Conservation (phyloP, 2,888 invertebrate species). For the Scaptomyza flava region DNA sequence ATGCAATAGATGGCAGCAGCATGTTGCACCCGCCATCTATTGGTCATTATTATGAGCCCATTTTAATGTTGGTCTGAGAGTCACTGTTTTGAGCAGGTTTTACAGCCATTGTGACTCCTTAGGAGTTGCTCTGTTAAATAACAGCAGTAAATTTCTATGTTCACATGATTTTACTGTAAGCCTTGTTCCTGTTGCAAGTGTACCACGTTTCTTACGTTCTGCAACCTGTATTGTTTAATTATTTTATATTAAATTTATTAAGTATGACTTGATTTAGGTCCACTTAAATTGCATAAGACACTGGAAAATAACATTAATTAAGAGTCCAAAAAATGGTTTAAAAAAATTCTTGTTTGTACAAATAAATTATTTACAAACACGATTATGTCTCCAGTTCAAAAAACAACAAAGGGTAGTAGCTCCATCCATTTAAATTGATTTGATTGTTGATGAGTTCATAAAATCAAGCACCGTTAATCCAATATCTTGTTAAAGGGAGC, state of each 20-base stretch:
- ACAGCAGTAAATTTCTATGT: slow-evolving; percentile 18
- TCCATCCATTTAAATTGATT: slow-evolving; percentile 28
- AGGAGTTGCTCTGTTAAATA: slow-evolving; percentile 44
- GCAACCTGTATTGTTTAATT: neutral
- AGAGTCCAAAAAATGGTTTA: no score
- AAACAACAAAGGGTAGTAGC: no score
- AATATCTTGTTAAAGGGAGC: slow-evolving; percentile 31
- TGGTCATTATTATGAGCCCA: slow-evolving; percentile 38
- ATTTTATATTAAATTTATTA: no score
- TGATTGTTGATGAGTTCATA: slow-evolving; percentile 26
- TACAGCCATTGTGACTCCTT: slow-evolving; percentile 64
- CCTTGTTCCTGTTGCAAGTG: neutral
- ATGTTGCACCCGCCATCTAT: slow-evolving; percentile 62
- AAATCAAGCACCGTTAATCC: slow-evolving; percentile 31
- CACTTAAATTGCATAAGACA: neutral
- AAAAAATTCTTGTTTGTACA: no score
- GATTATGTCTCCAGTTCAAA: no score
- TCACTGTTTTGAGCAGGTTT: slow-evolving; percentile 42
- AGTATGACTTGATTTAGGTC: neutral
- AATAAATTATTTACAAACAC: no score
- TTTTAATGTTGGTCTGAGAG: slow-evolving; percentile 43
- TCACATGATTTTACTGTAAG: slow-evolving; percentile 6
- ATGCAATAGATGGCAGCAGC: slow-evolving; percentile 66
- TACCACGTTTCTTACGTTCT: no score
- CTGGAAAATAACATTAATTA: no score